Evolutionary conservation across 1,140 invertebrate genomes (phyloP), one percentile per base, ranked within the genome.

Genomic region (Bombus terrestris): DNA sequence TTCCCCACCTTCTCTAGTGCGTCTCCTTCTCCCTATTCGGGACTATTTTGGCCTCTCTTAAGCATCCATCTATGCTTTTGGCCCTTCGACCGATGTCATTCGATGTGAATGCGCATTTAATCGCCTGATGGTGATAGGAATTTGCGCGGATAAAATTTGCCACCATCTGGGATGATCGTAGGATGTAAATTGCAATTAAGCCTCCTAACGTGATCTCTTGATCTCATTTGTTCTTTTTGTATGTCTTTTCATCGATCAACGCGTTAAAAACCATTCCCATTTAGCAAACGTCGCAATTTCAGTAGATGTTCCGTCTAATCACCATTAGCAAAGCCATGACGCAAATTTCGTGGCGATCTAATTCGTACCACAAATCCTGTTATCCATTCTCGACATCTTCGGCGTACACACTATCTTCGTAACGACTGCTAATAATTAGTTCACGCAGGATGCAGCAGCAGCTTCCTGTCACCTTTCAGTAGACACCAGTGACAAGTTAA

Each of bases 401-500:
- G 5, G 68, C 68, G 9, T 32, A 5, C 47, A 69, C 41, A 25
- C 41, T 59, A 74, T 64, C 57, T 72, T 74, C 47, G 68, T n/a
- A 62, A 83, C 81, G 71, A 72, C 57, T 76, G 71, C 72, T 83
- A 83, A 83, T 83, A 83, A 83, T 76, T 72, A 84, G 62, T 64
- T 57, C 35, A 43, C 12, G n/a, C 62, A 41, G 75, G 37, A 25
- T 8, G 18, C 62, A 47, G 18, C 41, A 6, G 39, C n/a, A n/a
- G 28, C 35, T 53, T 53, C 35, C 43, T 57, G 75, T 84, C 75
- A 32, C 74, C 64, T 84, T 84, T 66, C 64, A 41, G 12, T 37
- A 71, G 86, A 81, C 87, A 69, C 43, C 68, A 59, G 47, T 86
- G 84, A 59, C 83, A 57, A 53, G 81, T 90, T 90, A 90, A 90